These are phyloP conservation scores for Axinella damicornis DNA, from an alignment of 37 sponge, comb jelly and placozoan genomes.

Conservation along the genomic window DNA sequence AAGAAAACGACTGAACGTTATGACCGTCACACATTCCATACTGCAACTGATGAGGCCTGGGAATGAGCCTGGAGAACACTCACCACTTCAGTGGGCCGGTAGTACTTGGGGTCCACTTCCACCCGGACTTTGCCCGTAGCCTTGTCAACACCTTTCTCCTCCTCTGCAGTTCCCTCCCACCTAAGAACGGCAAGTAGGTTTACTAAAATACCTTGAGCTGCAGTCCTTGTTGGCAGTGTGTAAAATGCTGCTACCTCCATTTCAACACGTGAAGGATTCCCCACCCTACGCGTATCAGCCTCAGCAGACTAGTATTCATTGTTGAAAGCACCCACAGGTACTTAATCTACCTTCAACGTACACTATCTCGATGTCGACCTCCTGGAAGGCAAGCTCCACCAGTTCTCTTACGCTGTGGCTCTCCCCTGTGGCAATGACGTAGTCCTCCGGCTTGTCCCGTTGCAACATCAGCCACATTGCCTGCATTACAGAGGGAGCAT, in stretches of 20 bases:
- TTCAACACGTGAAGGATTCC: no score
- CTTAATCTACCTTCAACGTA: constrained; percentile 18
- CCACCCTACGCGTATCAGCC: no score
- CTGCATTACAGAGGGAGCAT: no score
- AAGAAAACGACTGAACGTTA: no score
- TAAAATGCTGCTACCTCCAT: no score
- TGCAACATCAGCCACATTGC: constrained; percentile 97
- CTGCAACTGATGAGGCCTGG: no score
- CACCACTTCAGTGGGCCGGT: constrained; percentile 95
- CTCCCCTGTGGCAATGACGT: constrained; percentile 88
- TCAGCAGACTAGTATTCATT: no score
- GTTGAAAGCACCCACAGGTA: no score
- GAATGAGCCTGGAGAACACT: background rate
- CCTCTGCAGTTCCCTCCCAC: constrained; percentile 87
- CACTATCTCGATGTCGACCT: constrained; percentile 74
- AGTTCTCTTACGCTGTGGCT: constrained; percentile 88
- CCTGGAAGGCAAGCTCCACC: constrained; percentile 82
- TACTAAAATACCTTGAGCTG: no score
- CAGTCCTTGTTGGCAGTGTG: no score
- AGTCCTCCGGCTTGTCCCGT: constrained; percentile 86
- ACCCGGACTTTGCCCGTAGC: constrained; percentile 82
- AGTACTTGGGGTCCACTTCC: constrained; percentile 82
- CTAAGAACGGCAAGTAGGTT: constrained; percentile 17
- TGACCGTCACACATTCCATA: no score
- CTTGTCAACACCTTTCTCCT: constrained; percentile 82